Base-by-base conservation (phyloP, 2,113 vertebrate species). In the Platichthys flesus region DNA sequence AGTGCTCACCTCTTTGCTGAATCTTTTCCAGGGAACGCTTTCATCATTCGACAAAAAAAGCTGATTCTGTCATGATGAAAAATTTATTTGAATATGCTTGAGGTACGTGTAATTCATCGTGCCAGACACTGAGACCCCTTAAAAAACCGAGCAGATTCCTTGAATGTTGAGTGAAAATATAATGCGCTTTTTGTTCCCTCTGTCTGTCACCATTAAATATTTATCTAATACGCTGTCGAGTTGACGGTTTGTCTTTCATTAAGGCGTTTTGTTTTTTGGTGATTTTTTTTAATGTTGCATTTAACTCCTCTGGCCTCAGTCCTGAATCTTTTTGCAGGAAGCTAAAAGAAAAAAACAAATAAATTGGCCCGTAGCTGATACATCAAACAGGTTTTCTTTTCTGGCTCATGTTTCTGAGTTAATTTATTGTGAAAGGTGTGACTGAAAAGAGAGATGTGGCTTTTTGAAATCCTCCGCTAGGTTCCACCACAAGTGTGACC, bases 391-490 rank as follows among this genome's bases (percentile, higher is more conserved):
- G 10, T 28, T 9, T 66, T 47, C 37, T 18, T 66, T 51, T 21
- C 70, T 64, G 56, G 58, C 18, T 78, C 37, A 35, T 26, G 54
- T 69, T n/a, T 68, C 54, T 5, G 52, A 76, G 18, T 80, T 73
- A 55, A 80, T 78, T 63, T 16, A 52, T 75, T 78, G 66, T 81
- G 65, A 82, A 82, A 81, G 9, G 76, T 83, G 68, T 79, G 78
- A 79, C 74, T 56, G 67, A 54, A 26, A 66, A 23, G 49, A 69
- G 15, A 67, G 24, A 82, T 13, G 15, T 51, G 58, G 40, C 59
- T 72, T 76, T 80, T 67, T 76, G 13, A 70, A 82, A 80, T 72
- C 58, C 62, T 37, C 49, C 56, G 63, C 23, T n/a, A 74, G 76
- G 31, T 71, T 76, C 8, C 21, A 45, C 28, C 24, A 70, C 60